Base-by-base conservation (phyloP, 2,888 invertebrate genomes). In the Lacanobia oleracea region DNA sequence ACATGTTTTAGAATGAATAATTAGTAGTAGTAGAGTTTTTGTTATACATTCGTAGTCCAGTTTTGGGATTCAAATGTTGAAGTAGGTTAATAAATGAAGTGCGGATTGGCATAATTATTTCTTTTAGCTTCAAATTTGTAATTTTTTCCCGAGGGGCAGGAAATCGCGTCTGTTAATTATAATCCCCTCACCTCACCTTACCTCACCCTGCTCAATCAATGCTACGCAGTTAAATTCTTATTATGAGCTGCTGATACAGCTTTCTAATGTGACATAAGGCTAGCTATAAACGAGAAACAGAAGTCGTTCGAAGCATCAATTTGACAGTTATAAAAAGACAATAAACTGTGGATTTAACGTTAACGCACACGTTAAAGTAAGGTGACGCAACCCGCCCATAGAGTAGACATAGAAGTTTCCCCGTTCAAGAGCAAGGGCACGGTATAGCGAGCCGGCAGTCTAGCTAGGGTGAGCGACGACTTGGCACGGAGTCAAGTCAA, bases 401-500 rank as follows among this genome's bases (percentile, higher is more conserved):
- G n/a, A 45, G 21, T 62, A 51, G 10, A 56, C 33, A 23, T 68
- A 67, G 4, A 50, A 50, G 45, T 23, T 61, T 27, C 27, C 37
- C 23, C 48, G 40, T 69, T 66, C 70, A 78, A 78, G 75, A 79
- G 53, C 75, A 79, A 69, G 80, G 75, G 8, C 73, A 40, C 23
- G 48, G 56, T 54, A 78, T 54, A 63, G 54, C 45, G 48, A 37
- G 53, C 54, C n/a, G 51, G 27, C 33, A 65, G 51, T 48, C 61
- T 56, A 33, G 72, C 62, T 8, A 54, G 75, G 79, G 79, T 54
- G 53, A 33, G 43, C 51, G 53, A 12, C 45, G 21, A 77, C 59
- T 79, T 79, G 79, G 79, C 79, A 67, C 56, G 16, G 61, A 51
- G 56, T 61, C 76, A 76, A 67, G 63, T 61, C 76, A 76, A 67